Conservation (phyloP, 1,140 invertebrate genomes). For the Trichoplusia ni region DNA sequence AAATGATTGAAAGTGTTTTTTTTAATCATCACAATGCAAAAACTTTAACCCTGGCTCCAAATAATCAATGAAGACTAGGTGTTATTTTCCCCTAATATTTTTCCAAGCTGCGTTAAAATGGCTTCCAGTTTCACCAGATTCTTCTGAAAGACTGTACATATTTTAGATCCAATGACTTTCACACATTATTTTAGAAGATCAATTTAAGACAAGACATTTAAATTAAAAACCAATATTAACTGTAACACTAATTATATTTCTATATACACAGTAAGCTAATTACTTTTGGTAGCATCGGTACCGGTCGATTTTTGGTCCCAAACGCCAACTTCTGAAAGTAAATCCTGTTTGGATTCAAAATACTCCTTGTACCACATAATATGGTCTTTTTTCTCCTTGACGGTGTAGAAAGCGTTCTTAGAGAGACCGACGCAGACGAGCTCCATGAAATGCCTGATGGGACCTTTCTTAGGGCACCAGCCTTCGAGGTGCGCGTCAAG, state of each 20-base stretch:
- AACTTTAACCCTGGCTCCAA: too few species aligned
- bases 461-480: constrained; percentile 95
- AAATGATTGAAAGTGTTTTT: constrained; percentile 45
- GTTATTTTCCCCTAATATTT: too few species aligned
- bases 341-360: constrained; percentile 90
- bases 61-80: too few species aligned
- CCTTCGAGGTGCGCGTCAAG: constrained; percentile 91
- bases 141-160: too few species aligned
- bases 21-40: constrained; percentile 36
- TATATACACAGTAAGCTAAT: constrained; percentile 11
- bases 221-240: not conserved
- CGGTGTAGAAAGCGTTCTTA: constrained; percentile 95
- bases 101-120: not conserved
- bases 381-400: constrained; percentile 93
- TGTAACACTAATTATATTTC: constrained; percentile 23
- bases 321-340: constrained; percentile 85
- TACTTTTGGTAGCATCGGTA: constrained; percentile 34
- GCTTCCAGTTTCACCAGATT: too few species aligned
- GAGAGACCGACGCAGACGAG: constrained; percentile 96
- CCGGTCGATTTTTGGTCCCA: constrained; percentile 48
- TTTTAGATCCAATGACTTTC: too few species aligned
- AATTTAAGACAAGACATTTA: not conserved
- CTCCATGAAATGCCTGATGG: constrained; percentile 98
- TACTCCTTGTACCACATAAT: constrained; percentile 96
- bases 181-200: too few species aligned